phyloP scores from a whole-genome alignment of 1,140 invertebrate genomes.

The Macrobrachium nipponense region DNA sequence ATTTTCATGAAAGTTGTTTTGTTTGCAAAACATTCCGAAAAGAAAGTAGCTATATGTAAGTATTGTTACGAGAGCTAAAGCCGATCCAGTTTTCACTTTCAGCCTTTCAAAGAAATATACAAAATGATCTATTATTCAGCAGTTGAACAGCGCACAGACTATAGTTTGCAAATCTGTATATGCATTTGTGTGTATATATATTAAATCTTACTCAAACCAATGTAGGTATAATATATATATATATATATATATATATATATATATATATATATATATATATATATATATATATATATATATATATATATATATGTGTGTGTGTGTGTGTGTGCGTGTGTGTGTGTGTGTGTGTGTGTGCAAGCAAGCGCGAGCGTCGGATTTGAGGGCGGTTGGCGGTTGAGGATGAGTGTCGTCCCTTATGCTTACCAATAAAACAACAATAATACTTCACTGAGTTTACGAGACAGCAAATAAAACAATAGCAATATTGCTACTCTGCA shows the following conservation, averaged over 20 bases:
- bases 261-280: constrained; percentile 24
- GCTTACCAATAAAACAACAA: neutral
- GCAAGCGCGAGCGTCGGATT: no score
- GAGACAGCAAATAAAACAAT: neutral
- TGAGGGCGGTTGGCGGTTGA: no score
- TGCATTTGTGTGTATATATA: no score
- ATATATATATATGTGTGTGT: constrained; percentile 14
- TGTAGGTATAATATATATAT: neutral
- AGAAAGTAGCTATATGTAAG: no score
- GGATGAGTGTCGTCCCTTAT: neutral
- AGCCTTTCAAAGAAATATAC: no score
- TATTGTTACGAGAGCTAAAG: no score
- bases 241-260: constrained; percentile 22
- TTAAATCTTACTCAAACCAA: neutral
- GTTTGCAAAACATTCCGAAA: no score
- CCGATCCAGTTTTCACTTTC: no score
- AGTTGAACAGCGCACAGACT: no score
- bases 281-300: constrained; percentile 25
- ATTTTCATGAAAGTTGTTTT: no score
- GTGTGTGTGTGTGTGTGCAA: constrained; percentile 9
- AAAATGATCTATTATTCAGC: no score
- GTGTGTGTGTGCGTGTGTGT: constrained; percentile 15
- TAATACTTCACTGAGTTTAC: neutral
- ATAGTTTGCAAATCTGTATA: no score
- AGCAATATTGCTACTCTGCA: neutral